Evolutionary conservation across 2,797 vertebrate genomes (phyloP), one percentile per base, ranked within the genome.

Genomic region (Adelosebastes latens): DNA sequence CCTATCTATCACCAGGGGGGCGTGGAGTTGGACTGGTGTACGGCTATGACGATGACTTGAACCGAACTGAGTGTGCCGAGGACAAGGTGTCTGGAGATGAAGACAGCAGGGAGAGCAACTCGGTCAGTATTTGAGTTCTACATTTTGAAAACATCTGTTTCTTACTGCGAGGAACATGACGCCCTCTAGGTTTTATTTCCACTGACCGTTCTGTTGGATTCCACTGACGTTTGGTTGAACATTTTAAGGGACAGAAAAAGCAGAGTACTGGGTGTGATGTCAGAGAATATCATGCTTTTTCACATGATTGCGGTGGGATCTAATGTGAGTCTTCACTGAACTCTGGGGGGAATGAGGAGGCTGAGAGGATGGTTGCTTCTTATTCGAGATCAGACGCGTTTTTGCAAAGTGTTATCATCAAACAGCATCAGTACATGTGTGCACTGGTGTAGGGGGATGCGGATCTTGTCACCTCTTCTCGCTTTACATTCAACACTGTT

Each of bases 81-180:
- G 96, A 97, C 60, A 97, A 96, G 27, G 94, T 58, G 0, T 98
- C 96, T 2, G 97, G 93, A 74, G 97, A 98, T 71, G 98, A 99
- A 55, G 98, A 98, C 10, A 98, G 97, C 22, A 95, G 96, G 65
- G 97, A 97, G 60, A 98, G 98, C 73, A 96, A 96, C 87, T 99
- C 97, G 90, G 98, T 99, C 85, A 95, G 97, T 97, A 73, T 88
- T 68, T 55, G 20, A 72, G 4, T 61, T 69, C 10, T 25, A 8
- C 14, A 4, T 8, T 66, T 5, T 36, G 2, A 63, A 16, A 68
- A 58, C 6, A 46, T 7, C 1, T n/a, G 8, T 22, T 29, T 20
- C 24, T 25, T 13, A 3, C 18, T 29, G 0, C 18, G 46, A 49
- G 46, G 16, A 49, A 49, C 46, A 20, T 49, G 46, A 20, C 8